A percentile compares a stretch with the other conserved stretches of the same genome.
phyloP scores from a whole-genome alignment of 2,888 invertebrate species.

The Drosophila dives region DNA sequence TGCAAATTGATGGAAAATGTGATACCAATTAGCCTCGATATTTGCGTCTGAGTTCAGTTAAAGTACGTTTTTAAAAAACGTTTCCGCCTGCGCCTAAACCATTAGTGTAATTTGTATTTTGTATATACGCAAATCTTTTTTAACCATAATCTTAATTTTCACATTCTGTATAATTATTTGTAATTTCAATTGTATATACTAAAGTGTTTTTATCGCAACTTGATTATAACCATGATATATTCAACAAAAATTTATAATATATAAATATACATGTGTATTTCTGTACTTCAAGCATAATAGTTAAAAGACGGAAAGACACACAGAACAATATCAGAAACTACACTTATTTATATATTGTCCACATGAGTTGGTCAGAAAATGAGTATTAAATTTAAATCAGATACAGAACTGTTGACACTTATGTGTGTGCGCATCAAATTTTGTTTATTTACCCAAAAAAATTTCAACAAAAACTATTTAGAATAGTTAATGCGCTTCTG shows the following conservation, averaged over 20 bases:
- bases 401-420: too few relatives aligned
- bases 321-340: conserved; percentile 8
- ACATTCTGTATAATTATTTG: conserved; percentile 24
- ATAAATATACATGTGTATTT: conserved; percentile 3
- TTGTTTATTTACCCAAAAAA: conserved; percentile 51
- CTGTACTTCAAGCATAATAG: conserved; percentile 17
- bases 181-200: conserved; percentile 64
- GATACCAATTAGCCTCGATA: conserved; percentile 63
- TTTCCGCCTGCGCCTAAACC: conserved; percentile 24
- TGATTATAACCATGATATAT: conserved; percentile 7
- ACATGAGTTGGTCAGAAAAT: not conserved
- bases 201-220: conserved; percentile 9
- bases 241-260: conserved; percentile 19
- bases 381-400: not conserved
- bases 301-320: conserved; percentile 23
- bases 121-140: conserved; percentile 35
- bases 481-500: conserved; percentile 43
- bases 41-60: conserved; percentile 40
- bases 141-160: conserved; percentile 30
- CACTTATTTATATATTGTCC: not conserved
- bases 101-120: conserved; percentile 37
- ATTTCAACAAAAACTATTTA: conserved; percentile 67
- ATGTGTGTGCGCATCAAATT: conserved; percentile 10
- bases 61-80: conserved; percentile 44
- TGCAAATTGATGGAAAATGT: conserved; percentile 54